phyloP scores from a whole-genome alignment of 2,797 vertebrate genomes.

The Anabas testudineus region DNA sequence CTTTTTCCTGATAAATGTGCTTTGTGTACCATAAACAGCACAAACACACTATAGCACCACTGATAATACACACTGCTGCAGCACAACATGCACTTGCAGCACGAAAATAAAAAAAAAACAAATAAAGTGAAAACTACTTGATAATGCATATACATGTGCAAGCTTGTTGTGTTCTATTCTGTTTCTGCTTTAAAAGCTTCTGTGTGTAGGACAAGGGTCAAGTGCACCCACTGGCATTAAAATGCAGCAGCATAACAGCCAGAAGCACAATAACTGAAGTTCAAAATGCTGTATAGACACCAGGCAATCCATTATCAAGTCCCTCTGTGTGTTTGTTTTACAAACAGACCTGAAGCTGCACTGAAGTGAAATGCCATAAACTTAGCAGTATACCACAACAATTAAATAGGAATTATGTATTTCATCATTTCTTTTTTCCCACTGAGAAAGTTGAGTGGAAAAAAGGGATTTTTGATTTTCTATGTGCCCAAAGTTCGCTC shows the following conservation, averaged over 20 bases:
- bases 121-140: constrained; percentile 26
- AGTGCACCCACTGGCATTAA: constrained; percentile 47
- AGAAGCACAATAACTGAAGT: constrained; percentile 38
- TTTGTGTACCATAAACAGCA: constrained; percentile 18
- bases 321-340: constrained; percentile 19
- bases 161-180: constrained; percentile 19
- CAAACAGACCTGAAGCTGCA: constrained; percentile 30
- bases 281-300: constrained; percentile 10
- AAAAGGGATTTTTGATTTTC: background rate
- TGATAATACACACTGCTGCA: background rate
- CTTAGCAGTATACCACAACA: background rate
- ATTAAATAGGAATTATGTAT: background rate
- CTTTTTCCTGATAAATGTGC: constrained; percentile 21
- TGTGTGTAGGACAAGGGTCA: constrained; percentile 42
- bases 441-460: background rate
- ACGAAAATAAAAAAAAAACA: constrained; percentile 1
- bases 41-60: background rate
- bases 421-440: background rate
- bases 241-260: constrained; percentile 48
- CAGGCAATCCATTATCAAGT: constrained; percentile 28
- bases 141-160: constrained; percentile 29
- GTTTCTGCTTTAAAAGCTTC: constrained; percentile 28
- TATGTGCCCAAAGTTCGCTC: background rate
- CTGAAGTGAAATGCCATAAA: constrained; percentile 10
- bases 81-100: background rate